Conservation (phyloP, 2,113 vertebrate species). For the Tupaia tana region DNA sequence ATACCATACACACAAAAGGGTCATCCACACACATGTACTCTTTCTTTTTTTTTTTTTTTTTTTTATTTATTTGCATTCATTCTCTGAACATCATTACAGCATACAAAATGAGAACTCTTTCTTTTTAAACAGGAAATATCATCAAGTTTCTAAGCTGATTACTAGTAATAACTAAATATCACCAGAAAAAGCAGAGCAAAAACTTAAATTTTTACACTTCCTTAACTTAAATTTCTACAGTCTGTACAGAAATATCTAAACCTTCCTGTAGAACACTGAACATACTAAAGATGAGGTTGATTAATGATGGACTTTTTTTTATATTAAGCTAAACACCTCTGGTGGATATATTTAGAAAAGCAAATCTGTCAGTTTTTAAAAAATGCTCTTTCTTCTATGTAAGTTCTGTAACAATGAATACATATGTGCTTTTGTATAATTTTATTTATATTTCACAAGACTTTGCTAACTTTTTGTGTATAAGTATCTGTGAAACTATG, state of each 20-base stretch:
- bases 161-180: neutral
- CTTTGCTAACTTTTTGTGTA: slow-evolving; percentile 43
- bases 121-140: neutral
- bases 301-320: neutral
- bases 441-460: slow-evolving; percentile 63
- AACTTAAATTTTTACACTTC: neutral
- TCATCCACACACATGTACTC: neutral
- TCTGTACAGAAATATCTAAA: slow-evolving; percentile 6
- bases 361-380: neutral
- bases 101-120: too few relatives aligned
- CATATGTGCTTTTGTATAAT: slow-evolving; percentile 9
- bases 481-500: slow-evolving; percentile 42
- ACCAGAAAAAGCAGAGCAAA: neutral
- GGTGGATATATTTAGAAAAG: neutral
- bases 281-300: neutral
- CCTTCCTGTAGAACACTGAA: neutral
- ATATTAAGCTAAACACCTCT: slow-evolving; percentile 11
- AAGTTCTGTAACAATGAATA: neutral
- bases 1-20: neutral
- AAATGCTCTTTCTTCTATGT: neutral
- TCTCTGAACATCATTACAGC: too few relatives aligned
- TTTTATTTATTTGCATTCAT: too few relatives aligned
- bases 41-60: neutral
- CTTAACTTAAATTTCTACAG: neutral
- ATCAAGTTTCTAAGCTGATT: slow-evolving; percentile 21